A percentile compares a stretch with the other conserved stretches of the same genome.
Conservation (phyloP, 1,140 invertebrate genomes). For the Aplysia californica region DNA sequence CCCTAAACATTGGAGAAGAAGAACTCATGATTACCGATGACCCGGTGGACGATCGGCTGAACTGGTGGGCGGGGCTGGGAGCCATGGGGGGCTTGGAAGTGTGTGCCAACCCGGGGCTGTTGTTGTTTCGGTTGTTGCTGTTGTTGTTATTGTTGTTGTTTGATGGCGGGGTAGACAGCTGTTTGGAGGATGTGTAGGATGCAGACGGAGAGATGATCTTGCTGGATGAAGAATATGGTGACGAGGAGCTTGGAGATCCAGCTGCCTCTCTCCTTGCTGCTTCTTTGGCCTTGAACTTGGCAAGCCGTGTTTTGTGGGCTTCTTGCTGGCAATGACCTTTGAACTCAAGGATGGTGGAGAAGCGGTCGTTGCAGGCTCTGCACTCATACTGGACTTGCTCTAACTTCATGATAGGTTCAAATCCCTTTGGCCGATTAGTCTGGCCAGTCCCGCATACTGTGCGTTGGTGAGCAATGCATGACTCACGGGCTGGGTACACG, state of each 20-base stretch:
- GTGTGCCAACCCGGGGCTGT: background rate
- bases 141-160: conserved; percentile 21
- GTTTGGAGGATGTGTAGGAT: background rate
- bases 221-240: conserved; percentile 3
- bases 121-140: conserved; percentile 6
- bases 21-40: no score
- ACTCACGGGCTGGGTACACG: conserved; percentile 81
- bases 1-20: background rate
- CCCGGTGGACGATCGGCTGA: background rate
- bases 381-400: conserved; percentile 77
- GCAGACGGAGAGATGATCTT: background rate
- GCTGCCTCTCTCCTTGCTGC: conserved; percentile 20
- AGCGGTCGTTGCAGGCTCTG: conserved; percentile 74
- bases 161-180: background rate
- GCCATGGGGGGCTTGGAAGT: background rate
- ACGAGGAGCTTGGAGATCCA: background rate
- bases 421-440: conserved; percentile 70
- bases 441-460: conserved; percentile 70
- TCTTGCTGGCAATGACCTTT: conserved; percentile 76
- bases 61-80: background rate
- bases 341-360: conserved; percentile 71
- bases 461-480: conserved; percentile 79
- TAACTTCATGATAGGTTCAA: conserved; percentile 65
- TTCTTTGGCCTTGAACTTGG: conserved; percentile 25
- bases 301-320: conserved; percentile 54